Evolutionary conservation across 2,888 invertebrate species (phyloP), one percentile per base, ranked within the genome.

Genomic region (Rhagonycha lutea): DNA sequence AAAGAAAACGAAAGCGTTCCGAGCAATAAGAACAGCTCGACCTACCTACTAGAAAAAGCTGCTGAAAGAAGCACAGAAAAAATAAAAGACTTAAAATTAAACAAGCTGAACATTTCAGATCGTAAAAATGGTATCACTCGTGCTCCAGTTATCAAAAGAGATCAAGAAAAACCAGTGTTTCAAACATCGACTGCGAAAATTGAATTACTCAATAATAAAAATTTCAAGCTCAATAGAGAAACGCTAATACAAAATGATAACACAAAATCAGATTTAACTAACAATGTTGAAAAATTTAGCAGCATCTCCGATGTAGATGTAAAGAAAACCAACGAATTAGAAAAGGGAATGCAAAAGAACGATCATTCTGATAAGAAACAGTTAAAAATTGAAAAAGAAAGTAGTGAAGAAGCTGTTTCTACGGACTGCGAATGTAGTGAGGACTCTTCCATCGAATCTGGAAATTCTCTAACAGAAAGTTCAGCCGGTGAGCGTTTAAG

Each of bases 121-220:
- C 83, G 85, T 18, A 86, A 85, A 80, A 83, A 84, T 14, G 85
- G 80, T 32, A 76, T 90, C 77, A 88, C 88, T 9, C 89, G 93
- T 83, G 92, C 93, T 81, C 89, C 90, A 1, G 92, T 93, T 32
- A 89, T 93, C 82, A 91, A 91, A 80, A 91, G 92, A 87, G 93
- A 92, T 80, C 90, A 91, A 80, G 90, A 92, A 81, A 90, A 93
- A 82, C 93, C 93, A 69, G 90, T 93, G 76, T 92, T 91, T 79
- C 87, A 87, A 82, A 86, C 87, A 0, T 84, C 86, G 4, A 85
- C 84, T 0, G 85, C 86, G 3, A 86, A 86, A 83, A 86, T 87
- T 28, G 87, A 87, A 79, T 77, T 87, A 14, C 77, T 86, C 61
- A 87, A 86, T 73, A 83, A 77, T 4, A 87, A 85, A 77, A 87